Evolutionary conservation across 2,797 vertebrate species (phyloP), one percentile per base, ranked within the genome.

Genomic region (Cygnus olor): DNA sequence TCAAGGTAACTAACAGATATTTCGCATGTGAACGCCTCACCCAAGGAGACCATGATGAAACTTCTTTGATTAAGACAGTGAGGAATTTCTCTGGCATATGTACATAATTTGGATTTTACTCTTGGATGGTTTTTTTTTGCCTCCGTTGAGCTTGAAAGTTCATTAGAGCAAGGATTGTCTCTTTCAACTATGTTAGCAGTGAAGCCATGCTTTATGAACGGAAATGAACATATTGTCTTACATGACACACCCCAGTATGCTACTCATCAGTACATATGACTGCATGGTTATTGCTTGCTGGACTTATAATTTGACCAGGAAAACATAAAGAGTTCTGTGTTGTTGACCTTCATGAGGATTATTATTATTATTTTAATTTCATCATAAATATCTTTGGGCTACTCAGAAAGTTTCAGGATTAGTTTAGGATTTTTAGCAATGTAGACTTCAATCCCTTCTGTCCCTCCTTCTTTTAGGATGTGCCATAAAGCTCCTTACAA

Each of bases 51-150:
- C 24, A 45, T 1, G 6, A 80, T 20, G 28, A 70, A 90, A 72
- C 18, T 76, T 73, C 34, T 32, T 66, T 60, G 47, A 77, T 73
- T 89, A 82, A 68, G 61, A 64, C 42, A 87, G 47, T 47, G 87
- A 82, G 30, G 68, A 93, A 85, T 81, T 71, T 81, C 71, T 86
- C 76, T 87, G 81, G 86, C 34, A 68, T 90, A 87, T 42, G 68
- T 85, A 82, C 15, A 21, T 89, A 79, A 90, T 92, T 90, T 85
- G 61, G 51, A 84, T 94, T 95, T 95, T 95, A 71, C 68, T 87
- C 78, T 89, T 93, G 84, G n/a, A 65, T 87, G 19, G 10, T 0
- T 77, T 89, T 91, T 88, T 91, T 88, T 78, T 80, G 44, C 71
- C 72, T 93, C 64, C 90, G 30, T 49, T 88, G 78, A 93, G 14